Percentiles rank a stretch among this genome's conserved stretches.
phyloP scores from a whole-genome alignment of 2,888 invertebrate genomes.

The Phorcus lineatus region DNA sequence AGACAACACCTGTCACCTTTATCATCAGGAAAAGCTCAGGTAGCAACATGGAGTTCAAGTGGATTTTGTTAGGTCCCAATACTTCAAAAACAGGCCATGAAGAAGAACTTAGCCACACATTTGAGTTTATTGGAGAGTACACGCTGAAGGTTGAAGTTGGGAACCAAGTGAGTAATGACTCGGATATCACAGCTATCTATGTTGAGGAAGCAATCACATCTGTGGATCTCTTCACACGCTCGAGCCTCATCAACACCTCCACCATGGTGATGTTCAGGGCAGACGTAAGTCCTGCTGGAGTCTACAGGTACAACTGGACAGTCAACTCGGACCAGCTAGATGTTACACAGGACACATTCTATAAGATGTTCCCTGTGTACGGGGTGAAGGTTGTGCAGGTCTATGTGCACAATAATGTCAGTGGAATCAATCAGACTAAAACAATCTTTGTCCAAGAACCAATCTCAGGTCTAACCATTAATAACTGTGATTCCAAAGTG shows the following conservation, averaged over 20 bases:
- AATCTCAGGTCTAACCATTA: constrained; percentile 39
- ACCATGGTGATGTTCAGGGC: constrained; percentile 33
- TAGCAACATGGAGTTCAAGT: background rate
- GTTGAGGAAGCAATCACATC: constrained; percentile 37
- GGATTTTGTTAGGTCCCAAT: background rate
- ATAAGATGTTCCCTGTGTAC: constrained; percentile 30
- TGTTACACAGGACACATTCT: background rate
- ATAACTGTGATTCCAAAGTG: constrained; percentile 39
- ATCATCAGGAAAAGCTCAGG: background rate
- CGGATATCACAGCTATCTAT: constrained; percentile 33
- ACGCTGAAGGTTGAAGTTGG: constrained; percentile 41
- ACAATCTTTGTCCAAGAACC: constrained; percentile 42
- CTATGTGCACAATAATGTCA: constrained; percentile 47
- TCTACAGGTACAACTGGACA: constrained; percentile 34
- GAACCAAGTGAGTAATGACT: constrained; percentile 46
- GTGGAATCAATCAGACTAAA: constrained; percentile 18
- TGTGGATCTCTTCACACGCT: constrained; percentile 27
- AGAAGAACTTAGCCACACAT: constrained; percentile 32
- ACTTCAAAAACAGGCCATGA: background rate
- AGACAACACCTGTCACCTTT: background rate
- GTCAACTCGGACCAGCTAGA: constrained; percentile 28
- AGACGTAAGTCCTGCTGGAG: constrained; percentile 27
- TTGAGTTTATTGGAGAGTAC: constrained; percentile 44
- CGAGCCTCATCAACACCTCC: constrained; percentile 19
- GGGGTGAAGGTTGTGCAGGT: constrained; percentile 39